Conservation (phyloP, 37 sponge, comb jelly and placozoan species). For the Bolinopsis microptera region DNA sequence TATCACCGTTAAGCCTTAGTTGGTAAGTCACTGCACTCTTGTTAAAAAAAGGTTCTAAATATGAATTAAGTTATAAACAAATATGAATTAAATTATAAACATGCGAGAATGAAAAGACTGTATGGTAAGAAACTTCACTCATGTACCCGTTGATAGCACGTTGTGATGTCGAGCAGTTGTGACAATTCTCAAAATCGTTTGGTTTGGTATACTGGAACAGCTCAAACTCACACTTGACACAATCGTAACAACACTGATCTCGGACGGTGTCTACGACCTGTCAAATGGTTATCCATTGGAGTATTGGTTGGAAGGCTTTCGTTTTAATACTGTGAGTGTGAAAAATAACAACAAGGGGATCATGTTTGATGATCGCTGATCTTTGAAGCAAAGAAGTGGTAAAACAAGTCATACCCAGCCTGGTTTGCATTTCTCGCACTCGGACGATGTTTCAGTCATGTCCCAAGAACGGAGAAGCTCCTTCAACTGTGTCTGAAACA, state of each 20-base stretch:
- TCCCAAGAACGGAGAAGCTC: neutral
- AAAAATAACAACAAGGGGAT: too few relatives aligned
- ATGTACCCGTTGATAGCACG: neutral
- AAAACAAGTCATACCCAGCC: neutral
- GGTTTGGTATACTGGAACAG: slow-evolving; percentile 21
- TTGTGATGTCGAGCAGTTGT: slow-evolving; percentile 19
- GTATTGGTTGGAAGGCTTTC: too few relatives aligned
- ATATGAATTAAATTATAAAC: too few relatives aligned
- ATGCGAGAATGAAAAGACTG: too few relatives aligned
- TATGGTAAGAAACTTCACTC: too few relatives aligned
- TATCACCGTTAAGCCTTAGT: neutral
- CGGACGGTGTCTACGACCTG: neutral
- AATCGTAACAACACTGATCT: slow-evolving; percentile 49
- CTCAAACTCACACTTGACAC: neutral
- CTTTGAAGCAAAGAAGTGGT: too few relatives aligned
- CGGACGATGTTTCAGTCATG: neutral
- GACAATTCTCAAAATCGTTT: neutral
- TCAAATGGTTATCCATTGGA: too few relatives aligned
- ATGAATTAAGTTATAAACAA: too few relatives aligned
- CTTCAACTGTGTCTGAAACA: neutral
- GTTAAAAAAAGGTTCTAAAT: too few relatives aligned
- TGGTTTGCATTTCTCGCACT: neutral
- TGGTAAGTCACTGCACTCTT: neutral
- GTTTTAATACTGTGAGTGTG: too few relatives aligned
- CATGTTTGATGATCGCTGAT: too few relatives aligned